A percentile compares a stretch with the other conserved stretches of the same genome.
These are phyloP conservation scores for Leptinotarsa lineolata DNA, from an alignment of 1,140 invertebrate genomes.

Conservation along the genomic window DNA sequence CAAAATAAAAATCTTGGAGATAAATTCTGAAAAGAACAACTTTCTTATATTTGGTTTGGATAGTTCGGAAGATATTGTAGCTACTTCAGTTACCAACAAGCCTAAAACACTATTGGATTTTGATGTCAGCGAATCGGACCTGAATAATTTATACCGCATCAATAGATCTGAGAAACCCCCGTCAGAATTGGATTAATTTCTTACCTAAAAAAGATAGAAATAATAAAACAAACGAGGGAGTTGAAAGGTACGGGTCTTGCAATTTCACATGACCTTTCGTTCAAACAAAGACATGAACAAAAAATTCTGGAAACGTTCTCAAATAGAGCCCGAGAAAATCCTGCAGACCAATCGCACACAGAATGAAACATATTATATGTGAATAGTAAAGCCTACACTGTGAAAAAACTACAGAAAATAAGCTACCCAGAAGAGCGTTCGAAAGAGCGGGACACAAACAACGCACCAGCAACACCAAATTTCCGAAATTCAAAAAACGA, in stretches of 20 bases:
- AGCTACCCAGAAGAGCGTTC: no score
- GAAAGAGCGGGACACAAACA: conserved; percentile 11
- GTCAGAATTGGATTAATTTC: conserved; percentile 5
- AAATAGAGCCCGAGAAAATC: conserved; percentile 11
- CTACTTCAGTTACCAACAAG: not conserved
- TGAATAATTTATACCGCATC: no score
- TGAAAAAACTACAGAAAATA: conserved; percentile 10
- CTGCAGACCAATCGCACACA: conserved; percentile 1
- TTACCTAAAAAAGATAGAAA: not conserved
- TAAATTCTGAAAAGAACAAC: not conserved
- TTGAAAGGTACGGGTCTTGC: conserved; percentile 12
- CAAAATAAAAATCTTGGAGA: not conserved
- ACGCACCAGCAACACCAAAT: conserved; percentile 6
- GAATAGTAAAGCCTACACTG: not conserved
- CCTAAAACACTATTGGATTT: not conserved
- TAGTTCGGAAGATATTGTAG: not conserved
- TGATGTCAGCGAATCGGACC: no score
- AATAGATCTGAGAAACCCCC: conserved; percentile 4
- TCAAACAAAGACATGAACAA: conserved; percentile 10
- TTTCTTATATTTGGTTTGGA: not conserved
- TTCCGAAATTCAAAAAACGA: not conserved
- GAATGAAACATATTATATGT: conserved; percentile 8
- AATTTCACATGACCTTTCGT: conserved; percentile 7
- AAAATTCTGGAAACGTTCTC: conserved; percentile 9
- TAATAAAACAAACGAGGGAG: not conserved